A percentile compares a stretch with the other conserved stretches of the same genome.
These are phyloP conservation scores for Dinocampus coccinellae DNA, from an alignment of 2,888 invertebrate species.

Conservation along the genomic window DNA sequence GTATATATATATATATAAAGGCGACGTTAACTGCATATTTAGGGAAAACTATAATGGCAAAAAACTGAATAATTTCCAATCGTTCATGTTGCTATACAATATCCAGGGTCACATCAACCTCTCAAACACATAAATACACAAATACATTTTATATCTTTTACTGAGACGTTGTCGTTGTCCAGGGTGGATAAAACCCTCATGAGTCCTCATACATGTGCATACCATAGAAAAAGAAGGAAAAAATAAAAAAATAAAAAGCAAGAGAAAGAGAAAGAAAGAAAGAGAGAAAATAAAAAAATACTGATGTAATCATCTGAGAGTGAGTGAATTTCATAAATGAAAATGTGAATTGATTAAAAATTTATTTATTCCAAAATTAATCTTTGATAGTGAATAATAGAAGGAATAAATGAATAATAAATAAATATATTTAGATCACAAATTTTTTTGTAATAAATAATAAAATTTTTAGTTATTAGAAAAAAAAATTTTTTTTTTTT, in stretches of 20 bases:
- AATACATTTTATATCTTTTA: background rate
- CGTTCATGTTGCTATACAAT: conserved; percentile 43
- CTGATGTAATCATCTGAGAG: too few relatives aligned
- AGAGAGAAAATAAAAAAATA: too few relatives aligned
- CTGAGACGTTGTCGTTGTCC: background rate
- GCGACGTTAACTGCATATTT: conserved; percentile 52
- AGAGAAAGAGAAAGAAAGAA: too few relatives aligned
- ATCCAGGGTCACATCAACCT: conserved; percentile 11
- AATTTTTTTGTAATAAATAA: too few relatives aligned
- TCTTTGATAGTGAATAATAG: too few relatives aligned
- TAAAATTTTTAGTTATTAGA: too few relatives aligned
- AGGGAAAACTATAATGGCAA: conserved; percentile 61
- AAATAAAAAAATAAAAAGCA: too few relatives aligned
- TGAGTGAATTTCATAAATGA: conserved; percentile 57
- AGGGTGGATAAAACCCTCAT: conserved; percentile 17
- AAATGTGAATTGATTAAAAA: conserved; percentile 59
- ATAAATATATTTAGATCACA: too few relatives aligned
- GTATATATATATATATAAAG: background rate
- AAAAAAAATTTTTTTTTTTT: too few relatives aligned
- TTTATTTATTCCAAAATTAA: conserved; percentile 59
- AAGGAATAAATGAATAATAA: too few relatives aligned
- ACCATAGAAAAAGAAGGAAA: too few relatives aligned
- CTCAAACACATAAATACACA: background rate
- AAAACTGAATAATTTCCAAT: conserved; percentile 57
- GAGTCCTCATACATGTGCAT: conserved; percentile 22